A percentile compares a stretch with the other conserved stretches of the same genome.
phyloP scores from a whole-genome alignment of 2,888 invertebrate species.

The Epinotia bilunana region DNA sequence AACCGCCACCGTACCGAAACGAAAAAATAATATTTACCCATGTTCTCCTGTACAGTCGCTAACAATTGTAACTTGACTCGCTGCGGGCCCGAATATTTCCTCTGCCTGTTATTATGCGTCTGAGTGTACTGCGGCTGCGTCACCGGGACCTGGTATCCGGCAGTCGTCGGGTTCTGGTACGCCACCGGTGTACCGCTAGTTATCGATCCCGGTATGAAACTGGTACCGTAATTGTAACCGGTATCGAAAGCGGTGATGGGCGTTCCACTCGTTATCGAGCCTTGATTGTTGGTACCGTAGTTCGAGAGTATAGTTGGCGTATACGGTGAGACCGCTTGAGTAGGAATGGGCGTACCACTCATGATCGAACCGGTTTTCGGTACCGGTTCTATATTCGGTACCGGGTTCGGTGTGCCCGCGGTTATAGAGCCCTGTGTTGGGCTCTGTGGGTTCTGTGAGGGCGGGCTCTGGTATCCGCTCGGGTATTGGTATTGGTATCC shows the following conservation, averaged over 20 bases:
- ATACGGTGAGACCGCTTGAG: constrained; percentile 55
- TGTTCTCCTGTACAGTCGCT: constrained; percentile 89
- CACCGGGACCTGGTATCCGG: constrained; percentile 55
- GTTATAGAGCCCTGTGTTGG: constrained; percentile 58
- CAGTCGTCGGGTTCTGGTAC: constrained; percentile 55
- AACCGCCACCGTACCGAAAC: constrained; percentile 49
- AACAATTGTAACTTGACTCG: constrained; percentile 77
- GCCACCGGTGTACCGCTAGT: constrained; percentile 46
- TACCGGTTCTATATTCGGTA: constrained; percentile 71
- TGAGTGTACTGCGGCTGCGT: constrained; percentile 40
- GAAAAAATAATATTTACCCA: constrained; percentile 84
- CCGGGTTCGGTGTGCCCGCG: constrained; percentile 50
- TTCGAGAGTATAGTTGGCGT: constrained; percentile 56
- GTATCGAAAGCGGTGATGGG: constrained; percentile 41
- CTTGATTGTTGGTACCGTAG: constrained; percentile 49
- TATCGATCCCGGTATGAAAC: constrained; percentile 45
- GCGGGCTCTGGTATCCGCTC: constrained; percentile 55
- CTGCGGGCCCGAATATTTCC: constrained; percentile 85
- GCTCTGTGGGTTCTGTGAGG: constrained; percentile 53
- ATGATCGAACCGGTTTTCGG: constrained; percentile 69
- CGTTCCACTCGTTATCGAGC: constrained; percentile 46
- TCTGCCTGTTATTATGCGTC: constrained; percentile 65
- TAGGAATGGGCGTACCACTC: constrained; percentile 54
- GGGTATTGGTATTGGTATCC: constrained; percentile 72
- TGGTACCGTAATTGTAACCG: constrained; percentile 18